A percentile compares a stretch with the other conserved stretches of the same genome.
Conservation (phyloP, 1,140 invertebrate species). For the Laodelphax striatellus region DNA sequence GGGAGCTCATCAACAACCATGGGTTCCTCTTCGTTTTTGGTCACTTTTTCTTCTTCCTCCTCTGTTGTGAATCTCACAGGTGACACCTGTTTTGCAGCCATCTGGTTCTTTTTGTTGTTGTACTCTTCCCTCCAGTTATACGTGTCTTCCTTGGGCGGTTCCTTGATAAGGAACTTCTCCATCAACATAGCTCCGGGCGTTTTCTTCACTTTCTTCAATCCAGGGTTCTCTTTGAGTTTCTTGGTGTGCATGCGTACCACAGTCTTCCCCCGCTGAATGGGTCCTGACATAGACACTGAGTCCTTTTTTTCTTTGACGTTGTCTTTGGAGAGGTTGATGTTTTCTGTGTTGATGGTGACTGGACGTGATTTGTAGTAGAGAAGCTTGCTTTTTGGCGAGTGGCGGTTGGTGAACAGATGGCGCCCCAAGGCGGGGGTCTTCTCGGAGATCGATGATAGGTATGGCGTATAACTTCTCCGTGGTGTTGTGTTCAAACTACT, state of each 20-base stretch:
- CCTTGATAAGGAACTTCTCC: constrained; percentile 61
- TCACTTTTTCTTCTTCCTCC: background rate
- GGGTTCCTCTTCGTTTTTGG: background rate
- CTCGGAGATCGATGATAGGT: constrained; percentile 36
- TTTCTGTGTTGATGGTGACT: constrained; percentile 61
- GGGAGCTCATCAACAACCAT: background rate
- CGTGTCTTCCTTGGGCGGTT: constrained; percentile 37
- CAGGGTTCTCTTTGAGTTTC: constrained; percentile 17
- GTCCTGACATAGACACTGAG: constrained; percentile 45
- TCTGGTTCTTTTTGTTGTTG: constrained; percentile 12
- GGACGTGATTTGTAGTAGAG: constrained; percentile 39
- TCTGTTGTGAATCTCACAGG: background rate
- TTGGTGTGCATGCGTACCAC: constrained; percentile 55
- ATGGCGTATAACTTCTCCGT: constrained; percentile 6
- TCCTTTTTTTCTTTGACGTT: constrained; percentile 3
- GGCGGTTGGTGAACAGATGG: constrained; percentile 1
- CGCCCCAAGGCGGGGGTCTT: constrained; percentile 22
- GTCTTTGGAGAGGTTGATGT: constrained; percentile 53
- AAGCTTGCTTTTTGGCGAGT: constrained; percentile 5
- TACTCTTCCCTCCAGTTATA: constrained; percentile 21
- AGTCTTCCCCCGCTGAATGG: constrained; percentile 52
- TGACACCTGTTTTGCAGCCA: background rate
- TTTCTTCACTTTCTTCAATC: constrained; percentile 35
- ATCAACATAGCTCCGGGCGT: constrained; percentile 56
- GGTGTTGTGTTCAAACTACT: constrained; percentile 1